These are phyloP conservation scores for Megalopta genalis DNA, from an alignment of 1,140 invertebrate genomes.

Conservation along the genomic window DNA sequence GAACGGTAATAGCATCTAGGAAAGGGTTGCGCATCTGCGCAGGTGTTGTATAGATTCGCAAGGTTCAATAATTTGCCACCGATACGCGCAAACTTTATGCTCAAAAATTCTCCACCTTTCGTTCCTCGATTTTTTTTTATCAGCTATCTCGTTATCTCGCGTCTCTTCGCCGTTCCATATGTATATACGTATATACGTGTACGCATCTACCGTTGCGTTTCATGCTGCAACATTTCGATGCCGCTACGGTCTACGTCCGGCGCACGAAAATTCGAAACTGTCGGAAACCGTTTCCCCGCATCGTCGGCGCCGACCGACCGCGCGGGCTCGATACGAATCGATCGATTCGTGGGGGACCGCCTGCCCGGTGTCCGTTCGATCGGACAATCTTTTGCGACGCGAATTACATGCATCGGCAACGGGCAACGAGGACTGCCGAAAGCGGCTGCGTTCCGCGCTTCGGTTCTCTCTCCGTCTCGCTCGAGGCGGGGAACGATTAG, in stretches of 20 bases:
- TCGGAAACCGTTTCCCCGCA: not conserved
- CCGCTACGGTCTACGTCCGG: not conserved
- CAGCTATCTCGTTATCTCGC: too few relatives aligned
- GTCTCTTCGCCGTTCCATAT: too few relatives aligned
- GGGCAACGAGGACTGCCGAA: too few relatives aligned
- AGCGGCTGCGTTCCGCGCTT: too few relatives aligned
- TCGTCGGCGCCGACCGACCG: not conserved
- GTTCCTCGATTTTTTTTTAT: too few relatives aligned
- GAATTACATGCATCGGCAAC: too few relatives aligned
- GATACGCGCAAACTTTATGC: constrained; percentile 18
- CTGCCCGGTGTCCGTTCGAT: not conserved
- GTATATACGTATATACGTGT: too few relatives aligned
- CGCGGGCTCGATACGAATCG: not conserved
- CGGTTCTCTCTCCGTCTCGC: not conserved
- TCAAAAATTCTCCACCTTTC: not conserved
- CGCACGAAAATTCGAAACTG: too few relatives aligned
- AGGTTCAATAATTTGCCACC: constrained; percentile 59
- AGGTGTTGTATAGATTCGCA: constrained; percentile 51
- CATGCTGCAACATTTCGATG: too few relatives aligned
- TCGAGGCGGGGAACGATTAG: not conserved
- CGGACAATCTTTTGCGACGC: not conserved
- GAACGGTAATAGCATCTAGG: constrained; percentile 50
- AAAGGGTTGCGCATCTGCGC: constrained; percentile 58
- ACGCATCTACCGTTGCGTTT: too few relatives aligned
- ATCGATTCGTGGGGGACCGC: not conserved